These are phyloP conservation scores for Eupleurogrammus muticus DNA, from an alignment of 2,797 vertebrate species.

Conservation along the genomic window DNA sequence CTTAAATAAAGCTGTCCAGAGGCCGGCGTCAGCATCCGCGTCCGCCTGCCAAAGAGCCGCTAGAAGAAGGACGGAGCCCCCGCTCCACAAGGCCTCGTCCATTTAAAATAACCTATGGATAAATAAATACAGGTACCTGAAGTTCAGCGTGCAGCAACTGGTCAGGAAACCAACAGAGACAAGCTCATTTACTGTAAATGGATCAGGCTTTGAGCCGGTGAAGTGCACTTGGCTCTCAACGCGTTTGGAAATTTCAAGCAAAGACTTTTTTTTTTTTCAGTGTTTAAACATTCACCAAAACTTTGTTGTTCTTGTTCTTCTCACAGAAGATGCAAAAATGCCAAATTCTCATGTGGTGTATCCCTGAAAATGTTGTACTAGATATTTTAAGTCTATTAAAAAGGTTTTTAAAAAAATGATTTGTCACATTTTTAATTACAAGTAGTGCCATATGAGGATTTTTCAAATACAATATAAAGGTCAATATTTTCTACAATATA, in stretches of 20 bases:
- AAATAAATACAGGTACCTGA: slow-evolving; percentile 79
- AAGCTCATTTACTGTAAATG: slow-evolving; percentile 85
- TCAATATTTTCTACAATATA: too few relatives aligned
- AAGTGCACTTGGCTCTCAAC: slow-evolving; percentile 78
- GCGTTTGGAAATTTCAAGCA: slow-evolving; percentile 76
- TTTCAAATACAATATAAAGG: too few relatives aligned
- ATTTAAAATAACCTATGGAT: slow-evolving; percentile 84
- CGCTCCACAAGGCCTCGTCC: slow-evolving; percentile 37
- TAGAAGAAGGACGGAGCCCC: slow-evolving; percentile 39
- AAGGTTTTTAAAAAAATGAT: too few relatives aligned
- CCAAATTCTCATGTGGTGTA: too few relatives aligned
- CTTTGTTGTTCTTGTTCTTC: slow-evolving; percentile 54
- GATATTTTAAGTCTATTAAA: too few relatives aligned
- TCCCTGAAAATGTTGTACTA: too few relatives aligned
- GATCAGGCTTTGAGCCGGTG: slow-evolving; percentile 79
- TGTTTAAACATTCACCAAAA: slow-evolving; percentile 62
- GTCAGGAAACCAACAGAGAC: slow-evolving; percentile 84
- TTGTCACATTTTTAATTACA: too few relatives aligned
- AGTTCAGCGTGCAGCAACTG: slow-evolving; percentile 83
- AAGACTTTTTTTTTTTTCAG: slow-evolving; percentile 58
- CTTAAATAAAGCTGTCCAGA: slow-evolving; percentile 80
- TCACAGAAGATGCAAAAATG: slow-evolving; percentile 53
- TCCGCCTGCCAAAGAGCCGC: slow-evolving; percentile 73
- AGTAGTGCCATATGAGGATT: too few relatives aligned
- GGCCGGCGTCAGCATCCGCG: slow-evolving; percentile 74